phyloP scores from a whole-genome alignment of 2,888 invertebrate genomes.

The Crocallis elinguaria region DNA sequence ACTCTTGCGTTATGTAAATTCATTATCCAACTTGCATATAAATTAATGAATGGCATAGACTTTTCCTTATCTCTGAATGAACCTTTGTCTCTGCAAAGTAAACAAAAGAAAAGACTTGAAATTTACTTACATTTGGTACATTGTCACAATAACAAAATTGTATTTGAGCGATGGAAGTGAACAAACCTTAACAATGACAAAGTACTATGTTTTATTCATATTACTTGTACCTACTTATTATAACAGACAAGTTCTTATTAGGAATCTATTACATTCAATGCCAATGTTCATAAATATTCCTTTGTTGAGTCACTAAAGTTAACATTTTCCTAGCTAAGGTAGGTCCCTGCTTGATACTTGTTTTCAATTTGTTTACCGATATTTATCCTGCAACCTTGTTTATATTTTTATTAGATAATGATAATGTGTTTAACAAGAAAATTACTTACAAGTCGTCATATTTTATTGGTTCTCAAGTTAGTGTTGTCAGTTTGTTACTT shows the following conservation, averaged over 20 bases:
- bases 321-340: neutral
- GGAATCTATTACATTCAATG: constrained; percentile 32
- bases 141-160: neutral
- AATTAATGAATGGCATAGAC: neutral
- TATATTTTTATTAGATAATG: constrained; percentile 2
- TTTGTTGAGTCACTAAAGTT: constrained; percentile 12
- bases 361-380: constrained; percentile 29
- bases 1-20: constrained; percentile 14
- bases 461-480: too few species aligned
- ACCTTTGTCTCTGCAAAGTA: neutral
- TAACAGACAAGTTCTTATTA: constrained; percentile 10
- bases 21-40: constrained; percentile 1
- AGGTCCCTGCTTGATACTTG: neutral
- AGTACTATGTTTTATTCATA: neutral
- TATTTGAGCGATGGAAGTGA: neutral
- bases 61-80: constrained; percentile 2
- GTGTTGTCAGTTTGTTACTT: neutral
- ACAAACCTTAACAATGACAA: neutral
- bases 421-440: neutral
- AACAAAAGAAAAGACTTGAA: constrained; percentile 1
- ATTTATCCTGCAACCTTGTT: constrained; percentile 10
- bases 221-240: neutral
- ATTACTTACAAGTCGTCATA: too few species aligned
- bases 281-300: constrained; percentile 16
- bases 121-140: neutral